phyloP scores from a whole-genome alignment of 2,888 invertebrate genomes.

The Aphrophora alni region DNA sequence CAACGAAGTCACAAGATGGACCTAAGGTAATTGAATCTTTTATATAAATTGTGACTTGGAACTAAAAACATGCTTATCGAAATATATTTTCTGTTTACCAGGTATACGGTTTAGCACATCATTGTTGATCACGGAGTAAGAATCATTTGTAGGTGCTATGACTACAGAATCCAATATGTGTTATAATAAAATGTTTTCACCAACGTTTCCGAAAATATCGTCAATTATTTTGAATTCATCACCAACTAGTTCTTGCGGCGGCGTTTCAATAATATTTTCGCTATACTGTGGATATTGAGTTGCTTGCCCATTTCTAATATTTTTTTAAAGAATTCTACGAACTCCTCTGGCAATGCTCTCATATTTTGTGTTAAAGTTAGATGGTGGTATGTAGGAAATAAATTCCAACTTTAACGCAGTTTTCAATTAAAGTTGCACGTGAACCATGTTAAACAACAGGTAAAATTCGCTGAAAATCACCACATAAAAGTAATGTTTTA shows the following conservation, averaged over 20 bases:
- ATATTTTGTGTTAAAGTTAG: constrained; percentile 17
- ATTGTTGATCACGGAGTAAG: constrained; percentile 16
- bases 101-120: constrained; percentile 12
- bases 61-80: no score
- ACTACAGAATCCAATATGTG: constrained; percentile 15
- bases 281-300: constrained; percentile 9
- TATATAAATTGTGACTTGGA: no score
- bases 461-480: constrained; percentile 7
- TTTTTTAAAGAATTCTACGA: neutral
- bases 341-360: constrained; percentile 8
- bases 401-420: constrained; percentile 11
- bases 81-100: constrained; percentile 15
- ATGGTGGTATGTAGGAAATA: neutral
- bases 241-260: constrained; percentile 11
- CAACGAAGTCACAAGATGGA: no score
- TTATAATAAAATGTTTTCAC: constrained; percentile 16
- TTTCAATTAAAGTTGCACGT: constrained; percentile 9
- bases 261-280: constrained; percentile 10
- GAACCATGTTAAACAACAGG: constrained; percentile 10
- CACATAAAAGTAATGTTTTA: constrained; percentile 13
- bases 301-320: neutral
- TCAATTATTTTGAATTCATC: constrained; percentile 15
- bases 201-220: constrained; percentile 16
- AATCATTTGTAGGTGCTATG: constrained; percentile 13
- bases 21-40: no score